phyloP scores from a whole-genome alignment of 2,113 vertebrate species.

The Rhadina sibilatrix region DNA sequence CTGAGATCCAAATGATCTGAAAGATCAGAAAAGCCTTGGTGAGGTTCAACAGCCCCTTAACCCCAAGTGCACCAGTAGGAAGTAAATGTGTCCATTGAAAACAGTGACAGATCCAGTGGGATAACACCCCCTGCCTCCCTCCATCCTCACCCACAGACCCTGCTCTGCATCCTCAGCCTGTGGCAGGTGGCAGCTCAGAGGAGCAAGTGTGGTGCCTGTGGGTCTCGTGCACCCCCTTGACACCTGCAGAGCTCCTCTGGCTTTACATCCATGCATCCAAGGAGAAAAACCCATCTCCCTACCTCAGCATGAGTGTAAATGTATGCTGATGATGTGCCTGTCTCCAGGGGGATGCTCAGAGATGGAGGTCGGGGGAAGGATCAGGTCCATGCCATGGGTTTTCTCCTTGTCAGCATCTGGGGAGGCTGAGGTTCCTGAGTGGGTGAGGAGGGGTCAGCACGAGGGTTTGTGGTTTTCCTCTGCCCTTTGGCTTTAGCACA shows the following conservation, averaged over 20 bases:
- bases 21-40: not conserved
- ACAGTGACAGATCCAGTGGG: not conserved
- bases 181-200: not conserved
- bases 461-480: not conserved
- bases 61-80: not conserved
- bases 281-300: not conserved
- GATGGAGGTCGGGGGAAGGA: not conserved
- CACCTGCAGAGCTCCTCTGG: not conserved
- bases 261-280: fast-evolving
- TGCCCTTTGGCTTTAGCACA: not conserved
- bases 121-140: not conserved
- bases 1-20: not conserved
- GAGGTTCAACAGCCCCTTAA: not conserved
- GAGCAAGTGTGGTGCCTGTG: fast-evolving
- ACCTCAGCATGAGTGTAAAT: not conserved
- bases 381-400: not conserved
- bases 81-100: not conserved
- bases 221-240: not conserved
- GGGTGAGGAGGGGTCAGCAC: not conserved
- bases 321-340: fast-evolving
- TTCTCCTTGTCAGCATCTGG: not conserved
- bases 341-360: not conserved
- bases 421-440: not conserved
- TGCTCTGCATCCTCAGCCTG: not conserved
- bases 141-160: fast-evolving